A percentile compares a stretch with the other conserved stretches of the same genome.
Evolutionary conservation across 2,113 vertebrate genomes (phyloP).

Genomic region (Anthoscopus minutus): DNA sequence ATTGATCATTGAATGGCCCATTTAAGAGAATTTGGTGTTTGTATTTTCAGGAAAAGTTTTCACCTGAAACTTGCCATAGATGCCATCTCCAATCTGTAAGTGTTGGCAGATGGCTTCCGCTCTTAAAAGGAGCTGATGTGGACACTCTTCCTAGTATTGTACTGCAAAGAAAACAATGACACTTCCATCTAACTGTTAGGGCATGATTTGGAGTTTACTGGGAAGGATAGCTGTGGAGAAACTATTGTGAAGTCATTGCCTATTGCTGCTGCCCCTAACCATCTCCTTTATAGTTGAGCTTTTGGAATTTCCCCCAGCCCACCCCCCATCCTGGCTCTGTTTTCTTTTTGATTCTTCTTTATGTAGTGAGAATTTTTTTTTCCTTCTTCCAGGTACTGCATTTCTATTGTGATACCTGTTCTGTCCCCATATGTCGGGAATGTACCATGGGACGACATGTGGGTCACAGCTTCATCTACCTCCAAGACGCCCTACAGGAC

Average conservation of each 20-base stretch:
- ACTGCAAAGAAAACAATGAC: constrained; percentile 47
- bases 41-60: constrained; percentile 11
- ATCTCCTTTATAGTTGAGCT: not conserved
- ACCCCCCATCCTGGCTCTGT: not conserved
- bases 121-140: constrained; percentile 24
- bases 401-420: constrained; percentile 95
- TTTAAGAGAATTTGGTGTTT: not conserved
- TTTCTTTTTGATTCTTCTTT: not conserved
- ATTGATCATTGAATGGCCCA: not conserved
- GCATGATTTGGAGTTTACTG: not conserved
- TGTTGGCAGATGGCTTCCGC: constrained; percentile 55
- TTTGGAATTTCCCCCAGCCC: no score
- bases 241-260: not conserved
- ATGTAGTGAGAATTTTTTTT: not conserved
- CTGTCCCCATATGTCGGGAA: constrained; percentile 94
- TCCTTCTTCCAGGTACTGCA: constrained; percentile 82
- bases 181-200: not conserved
- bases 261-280: not conserved
- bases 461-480: constrained; percentile 93
- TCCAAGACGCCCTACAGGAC: constrained; percentile 95
- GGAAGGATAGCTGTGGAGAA: not conserved
- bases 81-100: constrained; percentile 17
- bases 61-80: constrained; percentile 18
- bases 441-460: constrained; percentile 90
- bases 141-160: constrained; percentile 63